Evolutionary conservation across 2,113 vertebrate genomes (phyloP).

Genomic region (Rutilus rutilus): DNA sequence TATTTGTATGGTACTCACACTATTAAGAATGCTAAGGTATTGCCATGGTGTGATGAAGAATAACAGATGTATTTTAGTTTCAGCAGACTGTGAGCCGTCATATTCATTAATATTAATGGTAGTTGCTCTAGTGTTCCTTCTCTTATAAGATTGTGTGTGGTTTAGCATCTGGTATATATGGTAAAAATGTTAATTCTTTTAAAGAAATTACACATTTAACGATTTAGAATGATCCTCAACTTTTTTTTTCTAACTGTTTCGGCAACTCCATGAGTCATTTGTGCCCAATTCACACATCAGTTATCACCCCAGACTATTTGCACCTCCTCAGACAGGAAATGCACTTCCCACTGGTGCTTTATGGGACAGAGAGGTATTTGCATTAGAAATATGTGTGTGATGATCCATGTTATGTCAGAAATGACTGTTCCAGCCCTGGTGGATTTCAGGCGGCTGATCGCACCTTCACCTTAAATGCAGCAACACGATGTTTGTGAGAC

Average conservation of each 20-base stretch:
- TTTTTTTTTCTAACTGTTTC: neutral
- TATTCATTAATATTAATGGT: no score
- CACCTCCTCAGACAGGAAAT: conserved; percentile 50
- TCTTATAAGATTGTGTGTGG: neutral
- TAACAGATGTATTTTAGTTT: neutral
- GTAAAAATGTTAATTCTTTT: neutral
- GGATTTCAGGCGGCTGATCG: neutral
- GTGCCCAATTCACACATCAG: neutral
- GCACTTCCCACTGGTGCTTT: neutral
- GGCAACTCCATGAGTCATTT: neutral
- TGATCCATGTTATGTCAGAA: neutral
- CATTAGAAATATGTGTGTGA: neutral
- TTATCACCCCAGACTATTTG: conserved; percentile 43
- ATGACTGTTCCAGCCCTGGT: neutral
- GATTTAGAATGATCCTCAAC: neutral
- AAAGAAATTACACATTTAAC: neutral
- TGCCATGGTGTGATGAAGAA: neutral
- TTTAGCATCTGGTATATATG: neutral
- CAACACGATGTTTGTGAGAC: neutral
- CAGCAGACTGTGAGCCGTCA: neutral
- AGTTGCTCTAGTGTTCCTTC: neutral
- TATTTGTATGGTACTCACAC: neutral
- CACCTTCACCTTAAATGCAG: neutral
- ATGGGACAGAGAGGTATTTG: conserved; percentile 9
- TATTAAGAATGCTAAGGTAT: neutral